Percentiles rank a stretch among this genome's conserved stretches.
phyloP scores from a whole-genome alignment of 2,113 vertebrate species.

The human (Homo sapiens) region DNA sequence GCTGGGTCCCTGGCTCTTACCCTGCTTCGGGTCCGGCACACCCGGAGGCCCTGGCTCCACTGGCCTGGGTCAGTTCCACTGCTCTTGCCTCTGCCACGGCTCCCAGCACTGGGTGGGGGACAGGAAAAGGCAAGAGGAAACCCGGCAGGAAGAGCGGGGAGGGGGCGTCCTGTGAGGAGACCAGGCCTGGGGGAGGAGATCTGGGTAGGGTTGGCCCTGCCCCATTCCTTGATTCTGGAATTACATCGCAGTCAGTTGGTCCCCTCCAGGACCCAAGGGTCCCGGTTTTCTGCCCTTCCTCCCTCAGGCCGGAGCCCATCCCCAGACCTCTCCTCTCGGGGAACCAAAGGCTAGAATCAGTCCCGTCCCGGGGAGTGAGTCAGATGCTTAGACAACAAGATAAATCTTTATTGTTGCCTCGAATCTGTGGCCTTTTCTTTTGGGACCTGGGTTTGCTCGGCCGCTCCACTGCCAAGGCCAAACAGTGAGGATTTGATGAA shows the following conservation, averaged over 20 bases:
- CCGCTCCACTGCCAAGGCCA: rapidly evolving
- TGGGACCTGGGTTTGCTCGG: neutral
- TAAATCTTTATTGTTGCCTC: constrained; percentile 65
- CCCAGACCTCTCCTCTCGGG: neutral
- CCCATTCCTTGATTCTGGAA: constrained; percentile 38
- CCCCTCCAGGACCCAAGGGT: neutral
- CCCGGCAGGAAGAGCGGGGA: constrained; percentile 79
- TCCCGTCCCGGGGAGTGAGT: neutral
- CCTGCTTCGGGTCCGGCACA: constrained; percentile 67
- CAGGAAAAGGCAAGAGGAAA: constrained; percentile 81
- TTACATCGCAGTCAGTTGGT: neutral
- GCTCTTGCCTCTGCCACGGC: constrained; percentile 68
- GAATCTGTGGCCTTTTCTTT: neutral
- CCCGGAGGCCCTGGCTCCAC: constrained; percentile 69
- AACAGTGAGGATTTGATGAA: neutral
- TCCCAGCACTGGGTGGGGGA: constrained; percentile 77
- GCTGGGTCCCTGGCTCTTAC: constrained; percentile 34
- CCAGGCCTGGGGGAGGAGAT: constrained; percentile 71
- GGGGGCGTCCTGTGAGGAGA: constrained; percentile 76
- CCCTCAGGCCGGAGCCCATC: neutral
- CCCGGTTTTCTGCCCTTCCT: neutral
- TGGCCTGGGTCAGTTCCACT: constrained; percentile 53
- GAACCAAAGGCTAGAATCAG: neutral
- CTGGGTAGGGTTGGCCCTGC: constrained; percentile 29
- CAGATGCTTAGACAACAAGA: constrained; percentile 15